Evolutionary conservation across 2,888 invertebrate genomes (phyloP).

Genomic region (Cyclophora punctaria): DNA sequence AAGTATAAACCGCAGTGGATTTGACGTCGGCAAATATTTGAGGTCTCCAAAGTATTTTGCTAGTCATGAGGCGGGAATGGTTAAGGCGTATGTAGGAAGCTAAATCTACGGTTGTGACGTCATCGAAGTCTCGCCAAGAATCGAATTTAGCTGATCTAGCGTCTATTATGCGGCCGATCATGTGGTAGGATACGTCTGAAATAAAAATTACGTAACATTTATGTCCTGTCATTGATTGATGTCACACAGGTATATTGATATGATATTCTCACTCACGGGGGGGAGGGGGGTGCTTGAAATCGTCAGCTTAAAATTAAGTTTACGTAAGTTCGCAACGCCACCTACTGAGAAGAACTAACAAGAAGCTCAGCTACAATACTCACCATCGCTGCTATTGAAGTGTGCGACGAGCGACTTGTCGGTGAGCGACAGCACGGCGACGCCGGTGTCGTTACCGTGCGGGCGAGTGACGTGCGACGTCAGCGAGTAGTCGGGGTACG

Average conservation of each 20-base stretch:
- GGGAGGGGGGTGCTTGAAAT: too few species aligned
- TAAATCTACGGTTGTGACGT: slow-evolving; percentile 84
- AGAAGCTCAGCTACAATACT: slow-evolving; percentile 12
- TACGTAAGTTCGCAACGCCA: background rate
- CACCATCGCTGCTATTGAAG: slow-evolving; percentile 65
- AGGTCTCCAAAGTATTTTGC: slow-evolving; percentile 87
- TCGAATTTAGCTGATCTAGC: slow-evolving; percentile 83
- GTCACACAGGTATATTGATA: too few species aligned
- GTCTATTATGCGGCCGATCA: slow-evolving; percentile 85
- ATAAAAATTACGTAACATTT: too few species aligned
- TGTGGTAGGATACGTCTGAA: slow-evolving; percentile 74
- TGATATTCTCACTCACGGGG: too few species aligned
- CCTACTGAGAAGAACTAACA: background rate
- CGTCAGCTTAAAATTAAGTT: background rate
- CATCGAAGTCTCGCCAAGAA: slow-evolving; percentile 88
- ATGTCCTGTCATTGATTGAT: too few species aligned
- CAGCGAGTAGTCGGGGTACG: slow-evolving; percentile 37
- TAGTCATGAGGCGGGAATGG: slow-evolving; percentile 87
- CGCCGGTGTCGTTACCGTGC: slow-evolving; percentile 54
- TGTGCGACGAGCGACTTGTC: slow-evolving; percentile 55
- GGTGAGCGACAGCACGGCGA: slow-evolving; percentile 50
- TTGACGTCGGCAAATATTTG: slow-evolving; percentile 76
- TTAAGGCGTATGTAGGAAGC: slow-evolving; percentile 87
- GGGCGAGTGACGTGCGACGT: slow-evolving; percentile 18
- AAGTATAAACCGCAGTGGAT: slow-evolving; percentile 38